These are phyloP conservation scores for Synergus itoensis DNA, from an alignment of 2,888 invertebrate genomes.

Conservation along the genomic window DNA sequence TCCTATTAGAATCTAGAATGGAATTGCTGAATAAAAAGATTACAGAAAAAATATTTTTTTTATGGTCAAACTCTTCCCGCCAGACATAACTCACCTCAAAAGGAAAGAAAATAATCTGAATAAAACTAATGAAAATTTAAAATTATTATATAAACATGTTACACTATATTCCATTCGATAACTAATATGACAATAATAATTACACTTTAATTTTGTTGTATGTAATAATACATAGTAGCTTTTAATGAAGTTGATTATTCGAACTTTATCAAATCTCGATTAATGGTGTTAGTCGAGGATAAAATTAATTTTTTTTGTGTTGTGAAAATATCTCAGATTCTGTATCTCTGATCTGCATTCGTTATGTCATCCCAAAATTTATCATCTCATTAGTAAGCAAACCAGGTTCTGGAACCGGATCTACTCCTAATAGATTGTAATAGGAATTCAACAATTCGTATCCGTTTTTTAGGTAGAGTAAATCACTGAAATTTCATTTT, in stretches of 20 bases:
- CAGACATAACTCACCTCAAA: neutral
- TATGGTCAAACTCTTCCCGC: neutral
- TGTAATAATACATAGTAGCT: neutral
- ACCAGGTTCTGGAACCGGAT: neutral
- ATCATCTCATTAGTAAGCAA: neutral
- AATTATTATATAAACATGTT: no score
- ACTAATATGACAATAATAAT: no score
- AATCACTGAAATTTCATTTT: neutral
- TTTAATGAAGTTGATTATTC: neutral
- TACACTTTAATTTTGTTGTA: no score
- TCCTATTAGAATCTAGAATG: neutral
- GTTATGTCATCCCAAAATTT: neutral
- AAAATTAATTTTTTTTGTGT: neutral
- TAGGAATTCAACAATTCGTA: neutral
- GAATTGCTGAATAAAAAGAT: neutral
- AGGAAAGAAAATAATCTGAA: neutral
- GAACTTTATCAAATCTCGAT: neutral
- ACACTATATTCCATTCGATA: no score
- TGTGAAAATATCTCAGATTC: neutral
- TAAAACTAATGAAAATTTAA: neutral
- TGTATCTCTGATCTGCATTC: conserved; percentile 1
- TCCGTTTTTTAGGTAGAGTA: neutral
- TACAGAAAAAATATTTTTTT: neutral
- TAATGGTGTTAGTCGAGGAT: neutral
- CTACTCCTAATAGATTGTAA: no score